Base-by-base conservation (phyloP, 2,888 invertebrate species). In the Pammene fasciana region DNA sequence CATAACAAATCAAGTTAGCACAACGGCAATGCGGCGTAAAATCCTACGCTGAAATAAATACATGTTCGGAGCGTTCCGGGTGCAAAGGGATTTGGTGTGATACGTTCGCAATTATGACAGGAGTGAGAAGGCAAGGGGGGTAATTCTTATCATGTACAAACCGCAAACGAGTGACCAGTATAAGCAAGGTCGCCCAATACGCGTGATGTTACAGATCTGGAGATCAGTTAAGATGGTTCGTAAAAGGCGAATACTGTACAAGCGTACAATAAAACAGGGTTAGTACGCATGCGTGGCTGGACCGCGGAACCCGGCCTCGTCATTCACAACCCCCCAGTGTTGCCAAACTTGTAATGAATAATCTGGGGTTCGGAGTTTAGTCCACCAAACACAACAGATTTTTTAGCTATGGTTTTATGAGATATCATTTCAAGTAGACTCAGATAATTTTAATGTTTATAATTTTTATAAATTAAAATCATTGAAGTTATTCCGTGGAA, bases 61-160 rank as follows among this genome's bases (percentile, higher is more conserved):
- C 73, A 75, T 65, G 75, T 75, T 54, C 70, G 73, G 68, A 70
- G 72, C 75, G 73, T 76, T 76, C 71, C 73, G 72, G 72, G 74
- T 76, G 77, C 77, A 75, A 78, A 75, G 68, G 76, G 77, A 79
- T 81, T 78, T 75, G 71, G 75, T 78, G 78, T 80, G 79, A 82
- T 81, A 80, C 79, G 75, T 72, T 55, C 80, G 75, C 80, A 81
- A 86, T 83, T 82, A 80, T 82, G 79, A 76, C 76, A 79, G 77
- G 26, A 18, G 59, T 34, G 41, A 54, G 54, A 54, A 54, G n/a
- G 54, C 38, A 34, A 36, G 36, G 16, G 36, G 36, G 65, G 48
- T 14, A 54, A 34, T 54, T 54, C 34, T 16, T n/a, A 26, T 13
- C 54, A 34, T 34, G 34, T 54, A 13, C 52, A 8, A 6, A 52